Evolutionary conservation across 2,797 vertebrate species (phyloP).

Genomic region (Harpagifer antarcticus): DNA sequence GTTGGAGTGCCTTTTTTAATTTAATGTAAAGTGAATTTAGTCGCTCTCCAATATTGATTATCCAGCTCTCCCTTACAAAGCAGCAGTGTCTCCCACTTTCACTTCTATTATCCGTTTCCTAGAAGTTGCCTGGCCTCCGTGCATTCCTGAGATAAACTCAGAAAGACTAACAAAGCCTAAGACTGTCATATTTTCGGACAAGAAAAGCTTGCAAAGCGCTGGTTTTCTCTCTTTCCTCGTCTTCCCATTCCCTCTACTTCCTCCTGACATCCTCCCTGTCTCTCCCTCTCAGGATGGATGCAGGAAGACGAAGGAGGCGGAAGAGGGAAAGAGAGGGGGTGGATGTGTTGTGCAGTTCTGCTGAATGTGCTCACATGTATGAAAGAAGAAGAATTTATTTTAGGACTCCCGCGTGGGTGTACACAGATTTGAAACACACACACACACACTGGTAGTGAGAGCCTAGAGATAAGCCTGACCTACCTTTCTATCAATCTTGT

Average conservation of each 20-base stretch:
- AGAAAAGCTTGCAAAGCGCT: conserved; percentile 3
- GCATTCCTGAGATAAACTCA: conserved; percentile 23
- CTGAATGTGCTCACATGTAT: conserved; percentile 84
- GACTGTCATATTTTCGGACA: background rate
- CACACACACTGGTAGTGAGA: conserved; percentile 51
- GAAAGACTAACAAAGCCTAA: conserved; percentile 7
- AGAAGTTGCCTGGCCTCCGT: conserved; percentile 1
- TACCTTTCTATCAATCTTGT: conserved; percentile 74
- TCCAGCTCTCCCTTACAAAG: background rate
- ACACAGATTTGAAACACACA: conserved; percentile 68
- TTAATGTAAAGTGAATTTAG: background rate
- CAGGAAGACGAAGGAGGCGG: conserved; percentile 45
- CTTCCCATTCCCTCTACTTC: conserved; percentile 23
- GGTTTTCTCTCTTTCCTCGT: conserved; percentile 9
- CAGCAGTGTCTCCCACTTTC: background rate
- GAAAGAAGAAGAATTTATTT: conserved; percentile 87
- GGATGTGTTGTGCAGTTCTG: conserved; percentile 75
- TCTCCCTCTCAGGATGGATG: conserved; percentile 55
- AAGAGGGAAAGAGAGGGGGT: conserved; percentile 62
- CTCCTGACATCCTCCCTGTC: conserved; percentile 35
- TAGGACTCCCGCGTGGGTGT: conserved; percentile 81
- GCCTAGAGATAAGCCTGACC: conserved; percentile 70
- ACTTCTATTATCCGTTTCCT: conserved; percentile 23
- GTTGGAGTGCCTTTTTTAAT: background rate
- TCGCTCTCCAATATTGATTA: background rate